Evolutionary conservation across 2,113 vertebrate genomes (phyloP), one percentile per base, ranked within the genome.

Genomic region (Oreochromis aureus): DNA sequence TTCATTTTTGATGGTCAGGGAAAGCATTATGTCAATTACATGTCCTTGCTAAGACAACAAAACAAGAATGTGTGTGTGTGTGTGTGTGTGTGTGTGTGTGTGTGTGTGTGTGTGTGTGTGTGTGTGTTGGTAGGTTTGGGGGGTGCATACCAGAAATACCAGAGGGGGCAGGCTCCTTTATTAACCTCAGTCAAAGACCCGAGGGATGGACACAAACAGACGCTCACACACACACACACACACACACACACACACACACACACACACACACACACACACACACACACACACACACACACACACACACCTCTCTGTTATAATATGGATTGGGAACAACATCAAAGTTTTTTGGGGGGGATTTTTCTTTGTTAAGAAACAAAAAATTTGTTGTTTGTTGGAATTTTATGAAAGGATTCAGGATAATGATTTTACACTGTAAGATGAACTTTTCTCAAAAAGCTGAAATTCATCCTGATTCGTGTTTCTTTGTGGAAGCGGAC

Each of bases 61-160:
- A 36, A 66, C 1, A 6, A 63, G 32, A 36, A 11, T 63, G 59
- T 34, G 7, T 34, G 32, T 34, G 32, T 59, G 56, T 61, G 55
- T 41, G 39, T 58, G 58, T 63, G 34, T 36, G 34, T 36, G 34
- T 36, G 34, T 36, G 34, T 36, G 34, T 36, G 34, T 36, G 34
- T 36, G 34, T 36, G 34, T 36, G 34, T 36, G 34, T 36, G 34
- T 36, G 34, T 36, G 34, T 36, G 34, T 36, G 34, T 36, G 34
- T 36, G 34, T 36, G 66, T 34, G 66, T 1, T 16, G 13, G 13
- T 13, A 46, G 69, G 2, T 46, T 63, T 63, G 30, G 30, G 58
- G 89, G 41, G 39, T 55, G 90, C 94, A 96, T 95, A 93, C 95
- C 96, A 95, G 85, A 81, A 92, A 95, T 96, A 94, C 96, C 94